Evolutionary conservation across 2,888 invertebrate genomes (phyloP).

Genomic region (Apamea sordens): DNA sequence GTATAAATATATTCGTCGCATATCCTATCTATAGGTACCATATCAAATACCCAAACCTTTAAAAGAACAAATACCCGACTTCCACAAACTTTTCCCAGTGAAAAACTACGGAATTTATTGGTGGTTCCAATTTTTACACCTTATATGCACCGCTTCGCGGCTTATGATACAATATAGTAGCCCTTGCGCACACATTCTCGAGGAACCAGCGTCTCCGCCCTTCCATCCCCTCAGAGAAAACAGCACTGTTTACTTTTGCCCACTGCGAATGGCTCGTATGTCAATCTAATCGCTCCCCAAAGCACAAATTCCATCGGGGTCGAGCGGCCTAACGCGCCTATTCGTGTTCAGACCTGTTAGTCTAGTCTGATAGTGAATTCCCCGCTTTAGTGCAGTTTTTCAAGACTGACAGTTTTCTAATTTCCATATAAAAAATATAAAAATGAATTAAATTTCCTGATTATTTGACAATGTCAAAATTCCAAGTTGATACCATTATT

Average conservation of each 20-base stretch:
- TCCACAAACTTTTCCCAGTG: neutral
- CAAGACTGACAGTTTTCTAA: neutral
- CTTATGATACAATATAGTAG: no score
- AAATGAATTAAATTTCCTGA: neutral
- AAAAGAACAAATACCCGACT: no score
- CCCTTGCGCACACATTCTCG: no score
- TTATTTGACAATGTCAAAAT: constrained; percentile 37
- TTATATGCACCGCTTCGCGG: neutral
- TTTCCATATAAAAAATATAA: neutral
- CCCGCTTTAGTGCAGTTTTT: constrained; percentile 1
- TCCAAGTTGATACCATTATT: constrained; percentile 7
- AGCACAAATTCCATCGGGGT: neutral
- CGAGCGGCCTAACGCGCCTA: neutral
- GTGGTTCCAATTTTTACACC: neutral
- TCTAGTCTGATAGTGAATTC: neutral
- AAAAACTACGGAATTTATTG: neutral
- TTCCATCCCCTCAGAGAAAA: no score
- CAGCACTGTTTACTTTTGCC: neutral
- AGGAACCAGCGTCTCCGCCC: no score
- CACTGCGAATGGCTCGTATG: neutral
- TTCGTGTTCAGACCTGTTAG: neutral
- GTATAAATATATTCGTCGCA: no score
- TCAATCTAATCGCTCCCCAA: neutral
- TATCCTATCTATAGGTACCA: no score
- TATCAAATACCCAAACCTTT: no score